Evolutionary conservation across 1,140 invertebrate genomes (phyloP).

Genomic region (Drosophila funebris): DNA sequence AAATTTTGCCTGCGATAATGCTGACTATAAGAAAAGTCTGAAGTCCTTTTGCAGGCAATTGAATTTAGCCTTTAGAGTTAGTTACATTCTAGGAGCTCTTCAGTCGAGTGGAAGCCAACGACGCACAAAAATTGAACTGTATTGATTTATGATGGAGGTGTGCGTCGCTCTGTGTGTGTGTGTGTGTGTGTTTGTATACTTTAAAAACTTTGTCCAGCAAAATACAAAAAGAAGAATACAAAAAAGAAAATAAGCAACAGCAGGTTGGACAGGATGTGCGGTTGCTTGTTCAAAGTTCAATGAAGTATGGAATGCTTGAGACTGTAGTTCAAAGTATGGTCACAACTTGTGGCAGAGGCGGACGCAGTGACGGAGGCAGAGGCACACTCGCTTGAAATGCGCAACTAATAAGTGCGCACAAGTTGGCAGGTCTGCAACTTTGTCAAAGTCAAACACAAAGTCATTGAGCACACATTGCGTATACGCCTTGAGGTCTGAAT

Average conservation of each 20-base stretch:
- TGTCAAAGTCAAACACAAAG: conserved; percentile 77
- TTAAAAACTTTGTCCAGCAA: conserved; percentile 57
- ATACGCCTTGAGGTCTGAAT: conserved; percentile 13
- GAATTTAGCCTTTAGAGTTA: conserved; percentile 41
- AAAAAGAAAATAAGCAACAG: conserved; percentile 9
- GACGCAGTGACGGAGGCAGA: not conserved
- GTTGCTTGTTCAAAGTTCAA: conserved; percentile 66
- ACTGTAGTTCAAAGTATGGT: conserved; percentile 39
- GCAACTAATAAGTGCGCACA: conserved; percentile 54
- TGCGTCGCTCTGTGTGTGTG: not conserved
- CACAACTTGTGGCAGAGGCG: conserved; percentile 25
- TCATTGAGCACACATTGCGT: conserved; percentile 18
- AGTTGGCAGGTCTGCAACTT: conserved; percentile 57
- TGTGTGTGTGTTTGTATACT: not conserved
- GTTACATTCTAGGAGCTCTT: conserved; percentile 62
- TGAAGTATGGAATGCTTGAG: conserved; percentile 56
- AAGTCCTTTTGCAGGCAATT: conserved; percentile 53
- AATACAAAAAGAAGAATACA: conserved; percentile 13
- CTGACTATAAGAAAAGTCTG: conserved; percentile 37
- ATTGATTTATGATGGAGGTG: conserved; percentile 70
- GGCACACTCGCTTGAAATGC: not conserved
- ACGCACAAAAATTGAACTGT: conserved; percentile 70
- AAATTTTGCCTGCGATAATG: not conserved
- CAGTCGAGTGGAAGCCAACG: conserved; percentile 50
- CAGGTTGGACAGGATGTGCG: conserved; percentile 23